Conservation (phyloP, 2,113 vertebrate genomes). For the Bombycilla garrulus region DNA sequence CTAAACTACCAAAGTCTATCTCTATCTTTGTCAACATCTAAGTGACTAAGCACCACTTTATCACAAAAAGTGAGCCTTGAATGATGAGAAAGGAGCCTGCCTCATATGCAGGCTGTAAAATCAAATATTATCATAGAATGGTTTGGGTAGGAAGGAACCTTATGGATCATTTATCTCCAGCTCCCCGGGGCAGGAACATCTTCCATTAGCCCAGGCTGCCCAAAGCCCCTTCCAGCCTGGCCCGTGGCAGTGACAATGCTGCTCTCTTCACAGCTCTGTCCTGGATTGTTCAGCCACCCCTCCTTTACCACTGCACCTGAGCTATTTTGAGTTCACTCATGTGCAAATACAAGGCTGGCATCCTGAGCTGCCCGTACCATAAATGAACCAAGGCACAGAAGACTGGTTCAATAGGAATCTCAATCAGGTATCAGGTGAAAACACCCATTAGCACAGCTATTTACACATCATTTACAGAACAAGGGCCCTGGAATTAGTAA, state of each 20-base stretch:
- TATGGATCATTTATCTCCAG: not conserved
- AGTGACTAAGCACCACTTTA: not conserved
- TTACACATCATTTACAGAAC: not conserved
- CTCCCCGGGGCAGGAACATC: not conserved
- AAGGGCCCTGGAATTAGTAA: not conserved
- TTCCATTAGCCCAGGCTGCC: not conserved
- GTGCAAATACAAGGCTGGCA: not conserved
- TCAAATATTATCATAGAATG: not conserved
- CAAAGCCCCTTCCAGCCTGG: not conserved
- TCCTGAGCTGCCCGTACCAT: not conserved
- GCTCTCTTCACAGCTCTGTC: not conserved
- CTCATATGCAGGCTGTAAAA: not conserved
- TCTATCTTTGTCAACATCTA: not conserved
- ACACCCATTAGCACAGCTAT: not conserved
- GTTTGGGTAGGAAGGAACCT: not conserved
- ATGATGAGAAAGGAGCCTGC: not conserved
- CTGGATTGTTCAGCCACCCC: not conserved
- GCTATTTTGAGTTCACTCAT: not conserved
- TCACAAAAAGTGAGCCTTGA: not conserved
- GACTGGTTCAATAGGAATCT: not conserved
- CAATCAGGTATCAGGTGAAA: not conserved
- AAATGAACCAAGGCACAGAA: not conserved
- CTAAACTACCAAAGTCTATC: not conserved
- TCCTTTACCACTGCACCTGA: too few relatives aligned
- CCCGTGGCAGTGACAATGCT: not conserved